These are phyloP conservation scores for Eclectus roratus DNA, from an alignment of 2,113 vertebrate genomes.

Conservation along the genomic window DNA sequence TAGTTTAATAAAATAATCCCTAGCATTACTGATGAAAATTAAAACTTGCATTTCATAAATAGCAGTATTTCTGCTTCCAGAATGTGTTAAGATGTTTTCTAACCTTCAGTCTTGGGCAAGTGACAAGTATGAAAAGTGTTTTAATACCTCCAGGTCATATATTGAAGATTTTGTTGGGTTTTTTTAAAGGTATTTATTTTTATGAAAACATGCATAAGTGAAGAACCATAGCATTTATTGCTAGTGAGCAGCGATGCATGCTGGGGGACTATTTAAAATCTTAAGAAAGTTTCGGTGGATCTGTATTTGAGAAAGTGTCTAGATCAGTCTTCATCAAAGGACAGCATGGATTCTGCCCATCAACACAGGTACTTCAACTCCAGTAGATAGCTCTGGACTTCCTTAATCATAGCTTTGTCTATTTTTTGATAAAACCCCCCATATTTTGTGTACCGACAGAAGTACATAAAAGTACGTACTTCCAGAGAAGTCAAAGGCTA, in stretches of 20 bases:
- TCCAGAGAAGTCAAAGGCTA: neutral
- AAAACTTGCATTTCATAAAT: neutral
- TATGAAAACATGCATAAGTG: neutral
- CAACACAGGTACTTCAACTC: neutral
- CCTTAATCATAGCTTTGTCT: neutral
- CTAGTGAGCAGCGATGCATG: neutral
- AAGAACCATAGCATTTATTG: neutral
- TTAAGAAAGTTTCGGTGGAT: neutral
- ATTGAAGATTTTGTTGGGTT: neutral
- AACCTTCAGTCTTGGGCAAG: neutral
- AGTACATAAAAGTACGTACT: neutral
- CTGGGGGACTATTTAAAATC: neutral
- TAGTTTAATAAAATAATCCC: neutral
- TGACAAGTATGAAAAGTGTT: neutral
- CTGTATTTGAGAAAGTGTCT: neutral
- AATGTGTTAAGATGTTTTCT: neutral
- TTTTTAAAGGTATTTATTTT: neutral
- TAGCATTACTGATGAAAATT: neutral
- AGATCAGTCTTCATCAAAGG: neutral
- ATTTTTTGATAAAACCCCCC: neutral
- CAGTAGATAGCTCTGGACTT: neutral
- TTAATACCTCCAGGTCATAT: neutral
- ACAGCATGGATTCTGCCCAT: neutral
- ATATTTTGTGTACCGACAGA: neutral
- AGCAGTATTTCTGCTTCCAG: neutral